phyloP scores from a whole-genome alignment of 2,888 invertebrate genomes.

The Globia sparganii region DNA sequence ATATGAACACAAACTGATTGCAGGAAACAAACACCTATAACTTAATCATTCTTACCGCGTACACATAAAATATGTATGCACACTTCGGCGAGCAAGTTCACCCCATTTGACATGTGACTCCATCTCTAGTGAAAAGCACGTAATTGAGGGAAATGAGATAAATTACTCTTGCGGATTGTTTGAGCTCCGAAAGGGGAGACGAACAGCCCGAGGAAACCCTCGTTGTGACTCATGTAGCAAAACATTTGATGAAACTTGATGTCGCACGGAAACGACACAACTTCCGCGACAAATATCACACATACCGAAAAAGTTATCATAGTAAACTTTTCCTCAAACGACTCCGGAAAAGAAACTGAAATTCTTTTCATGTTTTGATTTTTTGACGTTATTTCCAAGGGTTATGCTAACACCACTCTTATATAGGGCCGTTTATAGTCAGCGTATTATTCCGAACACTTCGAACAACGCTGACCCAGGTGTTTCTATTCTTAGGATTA shows the following conservation, averaged over 20 bases:
- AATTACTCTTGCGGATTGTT: conserved; percentile 83
- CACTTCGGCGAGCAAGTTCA: conserved; percentile 74
- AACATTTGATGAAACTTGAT: conserved; percentile 61
- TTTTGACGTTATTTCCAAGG: conserved; percentile 26
- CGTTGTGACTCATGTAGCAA: conserved; percentile 62
- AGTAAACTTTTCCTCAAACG: conserved; percentile 28
- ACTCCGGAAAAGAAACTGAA: conserved; percentile 25
- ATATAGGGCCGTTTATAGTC: conserved; percentile 53
- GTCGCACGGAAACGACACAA: conserved; percentile 49
- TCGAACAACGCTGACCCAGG: conserved; percentile 72
- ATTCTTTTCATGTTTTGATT: conserved; percentile 25
- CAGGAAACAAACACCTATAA: conserved; percentile 49
- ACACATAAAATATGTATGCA: conserved; percentile 74
- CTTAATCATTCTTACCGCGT: conserved; percentile 52
- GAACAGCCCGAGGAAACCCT: conserved; percentile 48
- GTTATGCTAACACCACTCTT: conserved; percentile 19
- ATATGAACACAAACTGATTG: conserved; percentile 43
- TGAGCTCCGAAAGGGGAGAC: conserved; percentile 72
- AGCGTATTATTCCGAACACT: conserved; percentile 56
- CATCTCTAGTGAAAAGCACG: conserved; percentile 80
- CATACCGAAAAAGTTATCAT: conserved; percentile 39
- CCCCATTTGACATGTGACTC: conserved; percentile 83
- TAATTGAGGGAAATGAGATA: conserved; percentile 88
- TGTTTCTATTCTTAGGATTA: conserved; percentile 81
- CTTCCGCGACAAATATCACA: conserved; percentile 60